Evolutionary conservation across 2,888 invertebrate genomes (phyloP).

Genomic region (Terebella lapidaria): DNA sequence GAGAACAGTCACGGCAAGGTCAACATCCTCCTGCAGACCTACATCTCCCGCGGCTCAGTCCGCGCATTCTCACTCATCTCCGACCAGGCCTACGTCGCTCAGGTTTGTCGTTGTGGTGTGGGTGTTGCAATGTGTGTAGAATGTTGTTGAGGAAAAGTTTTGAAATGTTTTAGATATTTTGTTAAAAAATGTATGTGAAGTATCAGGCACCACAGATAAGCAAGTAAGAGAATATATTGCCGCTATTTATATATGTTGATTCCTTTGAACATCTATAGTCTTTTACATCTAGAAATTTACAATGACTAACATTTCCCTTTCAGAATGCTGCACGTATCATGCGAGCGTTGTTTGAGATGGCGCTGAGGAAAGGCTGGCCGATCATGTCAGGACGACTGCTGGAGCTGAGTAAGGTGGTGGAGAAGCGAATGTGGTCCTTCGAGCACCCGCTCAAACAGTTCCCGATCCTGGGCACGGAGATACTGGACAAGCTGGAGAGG

Average conservation of each 20-base stretch:
- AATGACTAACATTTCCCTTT: neutral
- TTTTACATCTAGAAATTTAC: no score
- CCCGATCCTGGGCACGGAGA: constrained; percentile 60
- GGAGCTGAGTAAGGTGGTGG: constrained; percentile 71
- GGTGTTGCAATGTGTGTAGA: neutral
- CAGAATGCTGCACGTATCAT: constrained; percentile 87
- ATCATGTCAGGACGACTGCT: constrained; percentile 81
- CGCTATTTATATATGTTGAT: no score
- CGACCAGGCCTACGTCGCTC: constrained; percentile 82
- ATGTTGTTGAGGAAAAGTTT: neutral
- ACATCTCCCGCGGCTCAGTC: constrained; percentile 75
- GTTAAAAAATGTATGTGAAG: no score
- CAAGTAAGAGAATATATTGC: no score
- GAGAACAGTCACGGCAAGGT: constrained; percentile 81
- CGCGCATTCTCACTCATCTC: constrained; percentile 81
- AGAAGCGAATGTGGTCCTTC: constrained; percentile 83
- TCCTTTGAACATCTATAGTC: no score
- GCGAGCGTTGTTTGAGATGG: constrained; percentile 90
- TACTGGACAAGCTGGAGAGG: constrained; percentile 74
- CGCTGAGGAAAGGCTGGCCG: constrained; percentile 82
- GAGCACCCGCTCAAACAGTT: constrained; percentile 79
- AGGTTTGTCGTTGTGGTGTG: constrained; percentile 59
- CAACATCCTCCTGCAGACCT: constrained; percentile 80
- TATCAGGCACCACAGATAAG: no score
- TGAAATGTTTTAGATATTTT: neutral